Conservation (phyloP, 2,797 vertebrate genomes). For the Ateles fusciceps region DNA sequence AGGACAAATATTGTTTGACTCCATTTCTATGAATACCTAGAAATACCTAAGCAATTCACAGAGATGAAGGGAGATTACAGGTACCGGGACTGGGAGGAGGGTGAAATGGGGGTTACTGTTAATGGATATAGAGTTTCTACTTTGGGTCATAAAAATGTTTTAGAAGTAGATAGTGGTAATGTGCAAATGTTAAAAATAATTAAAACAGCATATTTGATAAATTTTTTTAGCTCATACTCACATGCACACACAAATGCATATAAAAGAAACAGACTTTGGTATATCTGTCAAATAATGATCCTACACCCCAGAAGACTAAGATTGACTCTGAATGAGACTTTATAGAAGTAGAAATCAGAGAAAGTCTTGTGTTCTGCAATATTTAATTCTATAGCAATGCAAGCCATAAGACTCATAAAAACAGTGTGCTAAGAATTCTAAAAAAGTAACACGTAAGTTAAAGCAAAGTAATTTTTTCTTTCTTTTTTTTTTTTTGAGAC, state of each 20-base stretch:
- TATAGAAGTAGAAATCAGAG: neutral
- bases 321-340: neutral
- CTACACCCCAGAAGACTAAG: conserved; percentile 2
- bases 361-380: neutral
- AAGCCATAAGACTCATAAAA: neutral
- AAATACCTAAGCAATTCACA: neutral
- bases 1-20: neutral
- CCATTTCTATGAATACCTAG: neutral
- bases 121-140: neutral
- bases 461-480: neutral
- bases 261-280: neutral
- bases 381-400: neutral
- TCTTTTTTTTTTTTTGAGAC: neutral
- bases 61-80: neutral
- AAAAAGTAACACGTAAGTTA: neutral
- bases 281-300: neutral
- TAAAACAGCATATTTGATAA: neutral
- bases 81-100: neutral
- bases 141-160: neutral
- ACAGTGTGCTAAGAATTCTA: neutral
- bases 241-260: neutral
- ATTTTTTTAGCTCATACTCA: neutral
- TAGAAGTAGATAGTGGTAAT: neutral
- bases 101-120: neutral
- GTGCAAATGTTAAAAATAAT: neutral